Evolutionary conservation across 1,140 invertebrate species (phyloP), one percentile per base, ranked within the genome.

Genomic region (Drosophila chauvacae): DNA sequence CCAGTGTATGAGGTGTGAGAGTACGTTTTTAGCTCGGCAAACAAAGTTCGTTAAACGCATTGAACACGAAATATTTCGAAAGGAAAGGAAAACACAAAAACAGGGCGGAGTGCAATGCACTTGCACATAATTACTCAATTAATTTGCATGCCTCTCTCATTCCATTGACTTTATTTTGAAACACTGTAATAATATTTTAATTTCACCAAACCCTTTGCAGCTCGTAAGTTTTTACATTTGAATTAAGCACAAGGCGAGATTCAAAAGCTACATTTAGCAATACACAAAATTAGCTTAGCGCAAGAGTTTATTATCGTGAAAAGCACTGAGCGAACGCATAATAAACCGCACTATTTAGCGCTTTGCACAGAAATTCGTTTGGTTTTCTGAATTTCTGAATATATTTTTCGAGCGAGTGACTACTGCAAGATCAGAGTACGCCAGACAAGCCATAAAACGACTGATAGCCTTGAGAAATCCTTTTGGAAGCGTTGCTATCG

Each of bases 301-400:
- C 91, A 79, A 64, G 91, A 45, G 91, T 92, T 86, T 90, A 92
- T 92, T 92, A 92, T 92, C 91, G 91, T 92, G 73, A 74, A 58
- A 90, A 91, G 87, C 91, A 87, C 66, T 78, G 83, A 91, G 85
- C 85, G 76, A 83, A 60, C 69, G 91, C 91, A 90, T 92, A 92
- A 92, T 92, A 91, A 90, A 78, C 81, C 91, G 30, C 39, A 14
- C 9, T 18, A 58, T 64, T 68, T 64, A 65, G 85, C 80, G 79
- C 73, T 90, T 69, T 33, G 68, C 55, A n/a, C 65, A 58, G 63
- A 60, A 70, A 77, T 60, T 63, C 57, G 30, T 11, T 55, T 59
- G 55, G 23, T 48, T 53, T 45, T 48, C 14, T 7, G 58, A 68
- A 66, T 64, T 82, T 60, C 70, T 72, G 56, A 59, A 48, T 5